These are phyloP conservation scores for Gobiocypris rarus DNA, from an alignment of 2,113 vertebrate genomes.

Conservation along the genomic window DNA sequence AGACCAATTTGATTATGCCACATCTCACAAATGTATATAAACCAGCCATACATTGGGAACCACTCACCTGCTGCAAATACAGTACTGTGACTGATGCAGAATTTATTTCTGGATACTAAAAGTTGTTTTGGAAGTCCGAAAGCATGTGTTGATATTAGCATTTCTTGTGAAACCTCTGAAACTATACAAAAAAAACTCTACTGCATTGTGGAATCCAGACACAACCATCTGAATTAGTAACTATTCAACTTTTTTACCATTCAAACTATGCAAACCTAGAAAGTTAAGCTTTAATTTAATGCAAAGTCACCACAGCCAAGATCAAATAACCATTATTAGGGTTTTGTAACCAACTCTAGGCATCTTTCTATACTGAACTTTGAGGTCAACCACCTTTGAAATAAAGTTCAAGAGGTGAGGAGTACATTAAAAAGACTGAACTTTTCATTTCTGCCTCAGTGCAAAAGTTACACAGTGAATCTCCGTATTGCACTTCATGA, in stretches of 20 bases:
- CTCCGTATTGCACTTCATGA: not conserved
- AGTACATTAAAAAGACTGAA: not conserved
- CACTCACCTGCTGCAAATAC: not conserved
- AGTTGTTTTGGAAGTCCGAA: not conserved
- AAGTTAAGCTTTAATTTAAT: not conserved
- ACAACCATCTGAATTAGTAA: not conserved
- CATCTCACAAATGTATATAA: not conserved
- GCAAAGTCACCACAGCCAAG: not conserved
- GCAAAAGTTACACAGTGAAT: not conserved
- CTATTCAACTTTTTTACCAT: not conserved
- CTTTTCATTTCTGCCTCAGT: not conserved
- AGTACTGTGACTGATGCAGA: not conserved
- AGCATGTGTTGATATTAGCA: not conserved
- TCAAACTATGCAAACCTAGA: constrained; percentile 4
- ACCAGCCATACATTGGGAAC: not conserved
- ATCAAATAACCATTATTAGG: not conserved
- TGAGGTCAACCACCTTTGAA: not conserved
- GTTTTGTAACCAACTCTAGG: not conserved
- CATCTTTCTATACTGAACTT: not conserved
- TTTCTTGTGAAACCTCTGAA: not conserved
- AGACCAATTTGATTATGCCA: not conserved
- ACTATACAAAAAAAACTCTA: not conserved
- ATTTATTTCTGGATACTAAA: constrained; percentile 7
- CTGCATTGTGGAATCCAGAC: not conserved
- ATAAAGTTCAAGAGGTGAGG: not conserved